Conservation (phyloP, 2,797 vertebrate genomes). For the Lutra lutra region DNA sequence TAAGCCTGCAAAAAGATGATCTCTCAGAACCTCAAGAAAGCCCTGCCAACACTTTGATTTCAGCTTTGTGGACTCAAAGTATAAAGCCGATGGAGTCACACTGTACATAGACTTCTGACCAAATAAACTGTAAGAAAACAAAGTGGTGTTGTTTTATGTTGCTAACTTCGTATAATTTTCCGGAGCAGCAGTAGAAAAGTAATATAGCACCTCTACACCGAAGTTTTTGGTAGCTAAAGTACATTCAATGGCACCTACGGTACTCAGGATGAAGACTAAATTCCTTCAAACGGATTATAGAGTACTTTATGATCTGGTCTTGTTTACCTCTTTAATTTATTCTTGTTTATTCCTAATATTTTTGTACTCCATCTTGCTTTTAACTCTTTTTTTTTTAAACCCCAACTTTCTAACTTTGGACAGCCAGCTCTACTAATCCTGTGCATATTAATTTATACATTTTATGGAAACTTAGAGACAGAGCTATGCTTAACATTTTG, state of each 20-base stretch:
- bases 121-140: background rate
- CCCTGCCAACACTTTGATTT: background rate
- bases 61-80: background rate
- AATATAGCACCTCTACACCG: background rate
- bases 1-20: background rate
- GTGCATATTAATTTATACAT: background rate
- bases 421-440: background rate
- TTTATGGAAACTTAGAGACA: background rate
- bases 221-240: background rate
- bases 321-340: background rate
- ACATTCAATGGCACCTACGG: rapidly evolving
- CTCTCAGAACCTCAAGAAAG: background rate
- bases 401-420: background rate
- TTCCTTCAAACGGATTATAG: background rate
- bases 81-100: background rate
- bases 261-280: background rate
- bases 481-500: background rate
- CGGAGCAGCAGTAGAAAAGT: background rate
- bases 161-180: background rate
- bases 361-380: background rate
- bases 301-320: background rate
- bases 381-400: background rate
- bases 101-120: background rate
- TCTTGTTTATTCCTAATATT: background rate
- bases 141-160: background rate